phyloP scores from a whole-genome alignment of 2,113 vertebrate species.

The Pachypanchax playfairii region DNA sequence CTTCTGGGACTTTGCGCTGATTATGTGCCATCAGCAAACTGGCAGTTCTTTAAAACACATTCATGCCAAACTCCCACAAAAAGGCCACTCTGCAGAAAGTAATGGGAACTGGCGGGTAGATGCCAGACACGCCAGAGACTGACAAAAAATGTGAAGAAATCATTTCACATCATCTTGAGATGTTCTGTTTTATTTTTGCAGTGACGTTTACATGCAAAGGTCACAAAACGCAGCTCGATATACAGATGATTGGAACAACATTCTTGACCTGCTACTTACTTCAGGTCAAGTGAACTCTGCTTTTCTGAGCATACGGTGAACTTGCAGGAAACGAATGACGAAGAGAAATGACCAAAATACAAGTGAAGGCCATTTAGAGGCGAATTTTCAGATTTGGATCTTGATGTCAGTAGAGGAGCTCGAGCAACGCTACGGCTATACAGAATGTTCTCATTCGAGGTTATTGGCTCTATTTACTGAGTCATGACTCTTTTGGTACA shows the following conservation, averaged over 20 bases:
- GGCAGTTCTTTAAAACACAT: conserved; percentile 34
- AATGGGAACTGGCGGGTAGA: conserved; percentile 22
- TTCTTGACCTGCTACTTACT: conserved; percentile 49
- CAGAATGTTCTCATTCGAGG: conserved; percentile 25
- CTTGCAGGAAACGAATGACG: conserved; percentile 38
- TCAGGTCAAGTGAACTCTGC: conserved; percentile 53
- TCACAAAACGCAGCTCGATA: background rate
- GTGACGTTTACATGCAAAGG: background rate
- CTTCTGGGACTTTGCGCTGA: conserved; percentile 26
- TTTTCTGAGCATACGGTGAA: conserved; percentile 18
- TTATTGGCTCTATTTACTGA: conserved; percentile 38
- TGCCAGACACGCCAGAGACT: conserved; percentile 7
- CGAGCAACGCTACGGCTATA: conserved; percentile 10
- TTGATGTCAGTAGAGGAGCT: background rate
- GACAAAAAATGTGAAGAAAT: background rate
- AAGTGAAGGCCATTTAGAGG: conserved; percentile 11
- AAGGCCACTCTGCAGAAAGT: conserved; percentile 36
- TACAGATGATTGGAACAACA: conserved; percentile 22
- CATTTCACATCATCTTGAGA: background rate
- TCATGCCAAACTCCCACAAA: conserved; percentile 36
- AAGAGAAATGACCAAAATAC: conserved; percentile 15
- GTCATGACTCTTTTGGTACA: conserved; percentile 7
- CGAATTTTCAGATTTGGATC: conserved; percentile 20
- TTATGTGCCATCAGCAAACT: conserved; percentile 32
- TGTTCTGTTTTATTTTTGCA: background rate